Evolutionary conservation across 2,888 invertebrate genomes (phyloP), one percentile per base, ranked within the genome.

Genomic region (Tyria jacobaeae): DNA sequence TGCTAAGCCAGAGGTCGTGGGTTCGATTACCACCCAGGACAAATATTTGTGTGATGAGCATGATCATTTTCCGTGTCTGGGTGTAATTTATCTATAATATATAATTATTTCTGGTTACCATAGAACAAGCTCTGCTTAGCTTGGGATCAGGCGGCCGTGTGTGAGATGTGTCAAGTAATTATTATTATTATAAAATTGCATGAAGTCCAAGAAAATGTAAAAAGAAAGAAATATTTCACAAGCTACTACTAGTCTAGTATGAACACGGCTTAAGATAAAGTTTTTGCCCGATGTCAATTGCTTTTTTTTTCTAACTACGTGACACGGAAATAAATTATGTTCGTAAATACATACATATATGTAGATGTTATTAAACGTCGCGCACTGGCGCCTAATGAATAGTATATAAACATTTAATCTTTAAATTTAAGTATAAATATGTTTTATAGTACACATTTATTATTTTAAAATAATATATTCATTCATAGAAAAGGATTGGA

Each of bases 331-430:
- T 51, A 60, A 52, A 49, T 27, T 4, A 27, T 31, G n/a, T 25
- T n/a, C 25, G n/a, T 49, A 63, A 57, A 66, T 53, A 55, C 31
- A 52, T 57, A 47, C 3, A 35, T 39, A 4, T 37, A 15, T 44
- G 17, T n/a, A n/a, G n/a, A n/a, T n/a, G n/a, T n/a, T n/a, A n/a
- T n/a, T n/a, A n/a, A n/a, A n/a, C n/a, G 51, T 54, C 67, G 76
- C 60, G 73, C 71, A 67, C 73, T 74, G 75, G 76, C 71, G 73
- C 68, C 53, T 61, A n/a, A 2, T 39, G 1, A 24, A 39, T 50
- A 51, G 39, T 17, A 39, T 41, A 39, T 35, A 35, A 35, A 51
- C 35, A 51, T 21, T 35, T 9, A 4, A 7, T 44, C 21, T 44
- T 17, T 21, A 44, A 5, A 44, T 44, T 44, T 1, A 44, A 21